Percentiles rank a stretch among this genome's conserved stretches.
These are phyloP conservation scores for Lutraria rhynchaena DNA, from an alignment of 1,140 invertebrate genomes.

Conservation along the genomic window DNA sequence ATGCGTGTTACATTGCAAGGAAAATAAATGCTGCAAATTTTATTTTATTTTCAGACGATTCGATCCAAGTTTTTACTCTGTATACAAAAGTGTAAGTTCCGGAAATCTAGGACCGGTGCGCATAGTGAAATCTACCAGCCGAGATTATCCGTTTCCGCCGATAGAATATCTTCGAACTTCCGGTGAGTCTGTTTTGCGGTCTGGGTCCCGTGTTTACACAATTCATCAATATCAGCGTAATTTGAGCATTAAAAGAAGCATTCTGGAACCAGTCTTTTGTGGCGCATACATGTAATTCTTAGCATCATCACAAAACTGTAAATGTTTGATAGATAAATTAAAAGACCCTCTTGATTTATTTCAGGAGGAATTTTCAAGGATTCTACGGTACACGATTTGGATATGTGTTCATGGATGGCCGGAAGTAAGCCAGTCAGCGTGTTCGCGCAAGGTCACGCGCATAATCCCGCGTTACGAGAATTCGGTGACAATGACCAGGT, in stretches of 20 bases:
- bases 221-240: neutral
- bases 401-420: slow-evolving; percentile 85
- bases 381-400: slow-evolving; percentile 89
- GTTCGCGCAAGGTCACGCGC: slow-evolving; percentile 83
- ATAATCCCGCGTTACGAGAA: slow-evolving; percentile 85
- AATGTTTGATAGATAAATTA: too few relatives aligned
- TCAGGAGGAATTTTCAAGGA: slow-evolving; percentile 89
- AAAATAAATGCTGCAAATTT: neutral
- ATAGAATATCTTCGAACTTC: slow-evolving; percentile 28
- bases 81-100: slow-evolving; percentile 36
- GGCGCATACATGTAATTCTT: neutral
- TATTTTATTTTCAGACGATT: slow-evolving; percentile 36
- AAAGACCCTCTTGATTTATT: slow-evolving; percentile 75
- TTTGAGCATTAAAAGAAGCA: neutral
- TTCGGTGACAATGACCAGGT: slow-evolving; percentile 88
- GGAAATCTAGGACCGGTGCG: slow-evolving; percentile 23
- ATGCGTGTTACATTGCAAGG: neutral
- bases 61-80: slow-evolving; percentile 36
- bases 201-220: neutral
- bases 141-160: slow-evolving; percentile 43
- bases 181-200: slow-evolving; percentile 21
- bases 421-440: slow-evolving; percentile 85
- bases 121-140: slow-evolving; percentile 46
- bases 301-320: too few relatives aligned
- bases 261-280: neutral